Percentiles rank a stretch among this genome's conserved stretches.
These are phyloP conservation scores for Sphenodon punctatus DNA, from an alignment of 2,797 vertebrate genomes.

Conservation along the genomic window DNA sequence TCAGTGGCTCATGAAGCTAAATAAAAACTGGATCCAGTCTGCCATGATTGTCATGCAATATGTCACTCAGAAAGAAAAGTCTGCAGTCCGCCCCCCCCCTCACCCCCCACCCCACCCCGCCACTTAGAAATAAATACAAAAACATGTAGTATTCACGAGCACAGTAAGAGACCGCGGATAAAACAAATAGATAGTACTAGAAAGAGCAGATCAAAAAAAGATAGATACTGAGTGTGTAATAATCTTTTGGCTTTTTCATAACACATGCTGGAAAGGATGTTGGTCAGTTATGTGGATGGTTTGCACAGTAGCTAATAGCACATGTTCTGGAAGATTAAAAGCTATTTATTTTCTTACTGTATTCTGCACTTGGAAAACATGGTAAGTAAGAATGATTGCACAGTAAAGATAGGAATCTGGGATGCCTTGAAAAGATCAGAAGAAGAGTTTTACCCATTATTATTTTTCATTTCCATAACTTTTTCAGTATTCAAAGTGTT, in stretches of 20 bases:
- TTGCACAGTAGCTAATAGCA: neutral
- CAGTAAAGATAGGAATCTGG: no score
- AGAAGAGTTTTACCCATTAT: no score
- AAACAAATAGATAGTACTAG: neutral
- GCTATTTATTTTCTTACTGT: no score
- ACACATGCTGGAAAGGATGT: neutral
- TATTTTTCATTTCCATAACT: no score
- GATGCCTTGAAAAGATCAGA: no score
- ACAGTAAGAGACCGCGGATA: neutral
- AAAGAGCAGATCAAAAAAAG: neutral
- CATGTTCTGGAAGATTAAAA: no score
- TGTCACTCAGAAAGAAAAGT: neutral
- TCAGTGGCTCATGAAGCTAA: conserved; percentile 24
- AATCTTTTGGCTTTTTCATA: neutral
- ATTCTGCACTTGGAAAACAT: no score
- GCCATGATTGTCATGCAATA: neutral
- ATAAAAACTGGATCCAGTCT: conserved; percentile 14
- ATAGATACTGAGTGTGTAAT: neutral
- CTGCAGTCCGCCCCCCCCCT: neutral
- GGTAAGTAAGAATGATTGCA: no score
- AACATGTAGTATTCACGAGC: neutral
- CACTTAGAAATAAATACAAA: neutral
- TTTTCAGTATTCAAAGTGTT: no score
- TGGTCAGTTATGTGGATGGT: neutral
- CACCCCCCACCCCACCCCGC: neutral